Evolutionary conservation across 2,797 vertebrate genomes (phyloP), one percentile per base, ranked within the genome.

Genomic region (Cichlasoma orientale): DNA sequence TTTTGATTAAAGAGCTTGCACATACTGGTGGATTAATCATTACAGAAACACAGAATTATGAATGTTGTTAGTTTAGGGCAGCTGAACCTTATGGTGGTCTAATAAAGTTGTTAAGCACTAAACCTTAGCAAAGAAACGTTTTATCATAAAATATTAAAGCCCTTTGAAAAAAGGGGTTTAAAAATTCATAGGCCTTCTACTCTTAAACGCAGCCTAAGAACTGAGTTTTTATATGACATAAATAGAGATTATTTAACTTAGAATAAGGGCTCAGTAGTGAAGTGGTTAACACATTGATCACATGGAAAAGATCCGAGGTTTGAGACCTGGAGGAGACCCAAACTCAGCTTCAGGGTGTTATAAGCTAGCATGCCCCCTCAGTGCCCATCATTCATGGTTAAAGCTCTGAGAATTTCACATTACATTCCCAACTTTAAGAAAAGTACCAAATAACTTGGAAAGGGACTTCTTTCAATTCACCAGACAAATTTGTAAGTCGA

Each of bases 101-200:
- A 13, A 41, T 41, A 41, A 4, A 4, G 3, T 1, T 41, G 38
- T 41, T 13, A 13, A 41, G 38, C 38, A 13, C 38, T 13, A 4
- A 1, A 13, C 38, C 38, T 4, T 7, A 41, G 3, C 38, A 38
- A 38, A 38, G 10, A 38, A 10, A 10, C 11, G 13, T 44, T 44
- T 44, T 25, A 63, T 21, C 21, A 1, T 41, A 25, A 0, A 41
- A 25, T 36, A 41, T 63, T 3, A 10, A 2, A 4, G 5, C 5
- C 13, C 36, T 41, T 44, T 63, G 9, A 38, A 38, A 38, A 38
- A 38, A 11, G 7, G 3, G 36, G 4, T 11, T 38, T 38, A 36
- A 36, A 36, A 36, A 36, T 36, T 36, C 10, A 11, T 38, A 11
- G 14, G 5, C 0, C 1, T 41, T 44, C 41, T 44, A 41, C 36